Base-by-base conservation (phyloP, 2,888 invertebrate genomes). In the Drosophila sordidapex region DNA sequence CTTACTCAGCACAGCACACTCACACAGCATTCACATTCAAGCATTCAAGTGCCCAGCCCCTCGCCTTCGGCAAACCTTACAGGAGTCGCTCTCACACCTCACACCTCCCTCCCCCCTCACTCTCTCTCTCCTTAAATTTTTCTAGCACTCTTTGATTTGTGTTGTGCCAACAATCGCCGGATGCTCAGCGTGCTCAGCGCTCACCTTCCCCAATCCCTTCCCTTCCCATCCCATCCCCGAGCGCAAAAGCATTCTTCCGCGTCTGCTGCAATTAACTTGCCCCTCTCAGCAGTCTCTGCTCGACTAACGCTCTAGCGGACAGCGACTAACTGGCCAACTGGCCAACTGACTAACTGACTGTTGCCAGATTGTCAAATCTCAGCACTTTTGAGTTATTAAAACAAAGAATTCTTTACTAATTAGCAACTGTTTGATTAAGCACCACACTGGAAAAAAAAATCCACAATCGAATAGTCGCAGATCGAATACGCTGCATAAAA, bases 81-180 rank as follows among this genome's bases (percentile, higher is more conserved):
- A 87, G 89, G 78, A 79, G 75, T 62, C 74, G 38, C 72, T 68
- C 49, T 61, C 69, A 59, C 68, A 33, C 57, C 54, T 6, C 36
- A 36, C 36, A 53, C 25, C 33, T 15, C 18, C 29, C 21, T 11
- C 36, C 40, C 53, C 10, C 53, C 6, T 13, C 46, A 4, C 27
- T 11, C 31, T 5, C 11, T 43, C 40, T 8, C 15, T 18, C 27
- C 2, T 27, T 54, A n/a, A 2, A n/a, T 56, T 56, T 56, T 56
- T 56, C 27, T 56, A 56, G 56, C 56, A 43, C 63, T n/a, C 36
- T 33, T 54, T 91, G 85, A 90, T 91, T 91, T 83, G 85, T 90
- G 90, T 90, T 90, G 81, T 91, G 90, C 91, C 91, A 90, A 90
- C 91, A 91, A 73, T 80, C 72, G 71, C 63, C 64, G 82, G 78